Base-by-base conservation (phyloP, 2,113 vertebrate genomes). In the Tursiops truncatus region DNA sequence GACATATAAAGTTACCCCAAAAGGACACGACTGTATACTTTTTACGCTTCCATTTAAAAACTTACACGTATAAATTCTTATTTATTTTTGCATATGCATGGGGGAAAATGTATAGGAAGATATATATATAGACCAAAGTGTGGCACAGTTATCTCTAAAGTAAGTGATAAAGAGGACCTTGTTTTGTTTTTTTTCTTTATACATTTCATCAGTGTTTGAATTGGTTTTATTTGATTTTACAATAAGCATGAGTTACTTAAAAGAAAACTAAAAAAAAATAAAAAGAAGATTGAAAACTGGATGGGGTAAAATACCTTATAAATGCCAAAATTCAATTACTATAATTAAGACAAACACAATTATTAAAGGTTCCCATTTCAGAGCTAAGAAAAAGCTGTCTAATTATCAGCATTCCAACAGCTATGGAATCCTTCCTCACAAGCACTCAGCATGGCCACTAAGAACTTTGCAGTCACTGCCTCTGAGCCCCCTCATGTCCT, bases 81-180 rank as follows among this genome's bases (percentile, higher is more conserved):
- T 91, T 95, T 97, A 79, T 56, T 94, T 96, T 97, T 96, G 33
- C 74, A 88, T 67, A 95, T 81, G 26, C 14, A 50, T 33, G 36
- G 12, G 17, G 5, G 65, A 41, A 74, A 92, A 76, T 53, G 33
- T 41, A 91, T 47, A 56, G 50, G 13, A 85, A 65, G 62, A 73
- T 36, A 92, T 36, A n/a, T 31, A n/a, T 33, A 68, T 50, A 92
- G 47, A 70, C 25, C 18, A 67, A 90, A 88, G 12, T 3, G 15
- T 47, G 71, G 60, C 47, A 85, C 9, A 86, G 47, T 60, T 85
- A 71, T 79, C 56, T 77, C 38, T 62, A 68, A 91, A 67, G 20
- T 89, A 44, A 70, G 20, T 8, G 21, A 47, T 31, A 31, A 73
- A 88, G 71, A 41, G 33, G 31, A 86, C 10, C 10, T 47, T 63